phyloP scores from a whole-genome alignment of 2,888 invertebrate genomes.

The Mantis religiosa region DNA sequence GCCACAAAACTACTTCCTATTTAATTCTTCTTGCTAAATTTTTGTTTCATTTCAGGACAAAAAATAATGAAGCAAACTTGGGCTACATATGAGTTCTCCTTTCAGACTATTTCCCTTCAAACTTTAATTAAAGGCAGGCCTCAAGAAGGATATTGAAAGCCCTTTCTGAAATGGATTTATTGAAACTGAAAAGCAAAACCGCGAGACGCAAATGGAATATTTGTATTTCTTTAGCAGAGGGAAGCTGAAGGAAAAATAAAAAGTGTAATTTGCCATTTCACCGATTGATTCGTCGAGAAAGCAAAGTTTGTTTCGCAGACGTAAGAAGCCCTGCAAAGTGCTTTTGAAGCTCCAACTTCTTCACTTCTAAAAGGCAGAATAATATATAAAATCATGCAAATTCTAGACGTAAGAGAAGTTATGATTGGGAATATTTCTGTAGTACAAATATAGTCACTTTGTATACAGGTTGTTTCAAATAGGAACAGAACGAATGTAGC shows the following conservation, averaged over 20 bases:
- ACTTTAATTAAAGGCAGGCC: neutral
- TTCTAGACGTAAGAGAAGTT: no score
- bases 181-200: neutral
- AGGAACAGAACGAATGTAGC: no score
- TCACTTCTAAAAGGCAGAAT: no score
- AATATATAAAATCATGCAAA: no score
- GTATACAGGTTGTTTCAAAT: no score
- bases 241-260: neutral
- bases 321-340: neutral
- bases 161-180: neutral
- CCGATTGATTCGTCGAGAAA: neutral
- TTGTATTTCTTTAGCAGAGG: neutral
- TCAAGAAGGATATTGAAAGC: neutral
- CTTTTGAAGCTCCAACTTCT: neutral
- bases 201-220: neutral
- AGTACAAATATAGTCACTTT: no score
- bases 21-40: neutral
- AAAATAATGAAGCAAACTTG: neutral
- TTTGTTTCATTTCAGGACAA: neutral
- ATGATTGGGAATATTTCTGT: no score
- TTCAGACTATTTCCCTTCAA: neutral
- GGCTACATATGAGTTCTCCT: neutral
- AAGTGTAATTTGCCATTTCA: neutral
- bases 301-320: neutral
- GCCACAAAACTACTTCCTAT: neutral